Percentiles rank a stretch among this genome's conserved stretches.
Evolutionary conservation across 2,888 invertebrate genomes (phyloP).

Genomic region (Isoperla grammatica): DNA sequence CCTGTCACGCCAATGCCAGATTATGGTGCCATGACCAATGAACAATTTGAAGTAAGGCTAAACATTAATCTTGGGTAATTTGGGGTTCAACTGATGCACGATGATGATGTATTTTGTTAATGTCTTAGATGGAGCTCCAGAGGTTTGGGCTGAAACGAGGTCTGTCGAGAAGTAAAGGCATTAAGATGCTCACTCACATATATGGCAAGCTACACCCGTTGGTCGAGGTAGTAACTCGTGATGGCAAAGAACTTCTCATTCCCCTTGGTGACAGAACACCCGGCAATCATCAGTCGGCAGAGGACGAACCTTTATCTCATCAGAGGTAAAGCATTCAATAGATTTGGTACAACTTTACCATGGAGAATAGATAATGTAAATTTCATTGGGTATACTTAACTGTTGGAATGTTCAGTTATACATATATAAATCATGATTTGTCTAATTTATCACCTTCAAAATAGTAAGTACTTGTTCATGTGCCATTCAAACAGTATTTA

Average conservation of each 20-base stretch:
- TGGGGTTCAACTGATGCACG: too few species aligned
- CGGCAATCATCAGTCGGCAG: not conserved
- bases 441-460: too few species aligned
- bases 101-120: slow-evolving; percentile 1
- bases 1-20: slow-evolving; percentile 49
- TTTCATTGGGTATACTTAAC: too few species aligned
- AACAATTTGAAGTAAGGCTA: not conserved
- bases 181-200: slow-evolving; percentile 49
- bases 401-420: too few species aligned
- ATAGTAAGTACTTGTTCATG: too few species aligned
- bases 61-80: not conserved
- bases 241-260: slow-evolving; percentile 8
- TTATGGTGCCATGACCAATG: slow-evolving; percentile 45
- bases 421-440: too few species aligned
- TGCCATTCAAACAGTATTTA: too few species aligned
- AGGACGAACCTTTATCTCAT: slow-evolving; percentile 13
- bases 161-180: slow-evolving; percentile 48
- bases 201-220: slow-evolving; percentile 51
- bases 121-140: slow-evolving; percentile 46
- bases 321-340: too few species aligned
- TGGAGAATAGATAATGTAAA: too few species aligned
- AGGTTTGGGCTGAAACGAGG: slow-evolving; percentile 48
- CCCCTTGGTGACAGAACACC: not conserved
- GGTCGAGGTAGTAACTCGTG: slow-evolving; percentile 22
- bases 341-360: too few species aligned